Percentiles rank a stretch among this genome's conserved stretches.
These are phyloP conservation scores for Vimba vimba DNA, from an alignment of 2,113 vertebrate species.

Conservation along the genomic window DNA sequence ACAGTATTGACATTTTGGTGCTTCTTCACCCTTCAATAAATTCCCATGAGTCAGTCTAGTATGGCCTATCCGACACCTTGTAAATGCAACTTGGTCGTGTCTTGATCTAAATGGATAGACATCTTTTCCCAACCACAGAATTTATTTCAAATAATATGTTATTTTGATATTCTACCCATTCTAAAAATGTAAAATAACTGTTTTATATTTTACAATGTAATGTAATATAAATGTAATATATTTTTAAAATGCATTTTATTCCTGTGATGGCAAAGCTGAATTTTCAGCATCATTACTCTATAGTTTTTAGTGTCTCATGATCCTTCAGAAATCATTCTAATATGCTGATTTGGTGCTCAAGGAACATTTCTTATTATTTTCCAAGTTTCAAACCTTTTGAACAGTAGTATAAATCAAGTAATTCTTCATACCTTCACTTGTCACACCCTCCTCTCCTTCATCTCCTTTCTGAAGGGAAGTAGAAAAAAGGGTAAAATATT, in stretches of 20 bases:
- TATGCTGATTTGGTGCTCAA: background rate
- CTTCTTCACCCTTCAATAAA: too few species aligned
- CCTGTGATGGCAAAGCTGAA: background rate
- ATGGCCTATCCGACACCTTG: too few species aligned
- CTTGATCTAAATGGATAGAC: too few species aligned
- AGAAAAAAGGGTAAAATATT: background rate
- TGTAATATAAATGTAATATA: too few species aligned
- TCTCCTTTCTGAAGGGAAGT: slow-evolving; percentile 84
- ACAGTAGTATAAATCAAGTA: background rate
- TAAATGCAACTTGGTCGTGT: too few species aligned
- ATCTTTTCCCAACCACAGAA: too few species aligned
- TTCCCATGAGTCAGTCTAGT: too few species aligned
- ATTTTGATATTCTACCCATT: too few species aligned
- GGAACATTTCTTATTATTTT: background rate
- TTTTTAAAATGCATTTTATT: background rate
- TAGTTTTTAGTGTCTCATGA: background rate
- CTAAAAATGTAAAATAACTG: too few species aligned
- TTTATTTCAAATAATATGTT: too few species aligned
- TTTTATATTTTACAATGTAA: too few species aligned
- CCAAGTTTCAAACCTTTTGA: background rate
- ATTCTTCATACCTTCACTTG: slow-evolving; percentile 90
- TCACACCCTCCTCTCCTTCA: slow-evolving; percentile 93
- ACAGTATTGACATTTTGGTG: too few species aligned
- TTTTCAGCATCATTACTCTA: background rate
- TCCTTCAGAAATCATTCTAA: background rate